These are phyloP conservation scores for Phallusia fumigata DNA, from an alignment of 23 tunicate genomes.

Conservation along the genomic window DNA sequence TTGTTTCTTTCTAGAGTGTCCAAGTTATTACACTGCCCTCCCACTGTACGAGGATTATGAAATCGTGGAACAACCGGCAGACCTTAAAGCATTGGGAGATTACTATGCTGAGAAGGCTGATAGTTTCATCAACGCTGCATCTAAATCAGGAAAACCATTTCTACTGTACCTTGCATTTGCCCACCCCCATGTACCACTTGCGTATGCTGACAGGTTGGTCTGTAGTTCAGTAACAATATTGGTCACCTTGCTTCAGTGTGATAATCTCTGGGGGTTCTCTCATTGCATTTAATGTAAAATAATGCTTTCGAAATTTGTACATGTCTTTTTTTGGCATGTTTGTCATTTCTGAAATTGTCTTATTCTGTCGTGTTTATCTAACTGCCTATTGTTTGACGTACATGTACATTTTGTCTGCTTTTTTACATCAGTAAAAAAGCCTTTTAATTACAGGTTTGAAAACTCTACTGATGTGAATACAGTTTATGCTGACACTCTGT, in stretches of 20 bases:
- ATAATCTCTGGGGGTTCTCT: too few species aligned
- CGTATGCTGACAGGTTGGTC: conserved; percentile 65
- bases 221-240: background rate
- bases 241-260: too few species aligned
- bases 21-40: conserved; percentile 34
- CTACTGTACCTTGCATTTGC: conserved; percentile 83
- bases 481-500: conserved; percentile 69
- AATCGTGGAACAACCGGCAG: conserved; percentile 79
- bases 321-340: too few species aligned
- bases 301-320: too few species aligned
- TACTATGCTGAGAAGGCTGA: conserved; percentile 67
- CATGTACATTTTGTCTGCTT: background rate
- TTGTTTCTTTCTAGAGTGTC: background rate
- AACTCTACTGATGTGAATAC: conserved; percentile 66
- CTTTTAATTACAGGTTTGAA: conserved; percentile 36
- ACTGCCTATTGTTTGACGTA: too few species aligned
- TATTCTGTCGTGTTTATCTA: too few species aligned
- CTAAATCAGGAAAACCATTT: conserved; percentile 44
- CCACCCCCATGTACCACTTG: conserved; percentile 77
- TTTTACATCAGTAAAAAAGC: too few species aligned
- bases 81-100: conserved; percentile 59
- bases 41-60: conserved; percentile 67
- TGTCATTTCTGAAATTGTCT: too few species aligned
- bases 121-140: conserved; percentile 35
- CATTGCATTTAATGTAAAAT: too few species aligned